Base-by-base conservation (phyloP, 1,140 invertebrate genomes). In the Drosophila auraria region DNA sequence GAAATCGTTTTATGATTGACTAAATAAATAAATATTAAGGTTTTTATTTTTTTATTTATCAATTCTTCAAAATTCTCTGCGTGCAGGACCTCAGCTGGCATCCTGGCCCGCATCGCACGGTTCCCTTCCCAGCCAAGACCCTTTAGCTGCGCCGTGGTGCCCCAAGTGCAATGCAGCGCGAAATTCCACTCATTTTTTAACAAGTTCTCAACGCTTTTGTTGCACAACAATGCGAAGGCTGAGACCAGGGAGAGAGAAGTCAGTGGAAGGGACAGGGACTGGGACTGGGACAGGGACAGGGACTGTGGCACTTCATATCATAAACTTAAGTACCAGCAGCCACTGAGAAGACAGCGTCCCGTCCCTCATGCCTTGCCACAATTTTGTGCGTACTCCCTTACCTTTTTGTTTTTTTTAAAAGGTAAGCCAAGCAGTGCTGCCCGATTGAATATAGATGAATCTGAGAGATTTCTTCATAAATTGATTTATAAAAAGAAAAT, bases 121-220 rank as follows among this genome's bases (percentile, higher is more conserved):
- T 56, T 30, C 40, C 62, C 23, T 68, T 54, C 62, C 47, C 62
- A 54, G 14, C 40, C 62, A 56, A 71, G 63, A 71, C 45, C 54
- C 51, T 54, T 66, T 59, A 12, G 57, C 45, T 57, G 51, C 33
- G 57, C 69, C 8, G 49, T 54, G 61, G 63, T 65, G 62, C 68
- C 78, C 70, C 75, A 80, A 84, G 86, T 90, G 84, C 84, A 89
- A 81, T 70, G 84, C 84, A 89, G 86, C 86, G 86, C 86, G 86
- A 89, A 89, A 89, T 89, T 89, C 86, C 86, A 80, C 82, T 89
- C 86, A 90, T 89, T 89, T 80, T 87, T 89, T 82, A 90, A 84
- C 87, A 82, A 89, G 87, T 89, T 89, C 82, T 89, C 73, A 75
- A 79, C 80, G 83, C 83, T 82, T 87, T 89, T 83, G 81, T 89